phyloP scores from a whole-genome alignment of 2,888 invertebrate species.

The Physocephala rufipes region DNA sequence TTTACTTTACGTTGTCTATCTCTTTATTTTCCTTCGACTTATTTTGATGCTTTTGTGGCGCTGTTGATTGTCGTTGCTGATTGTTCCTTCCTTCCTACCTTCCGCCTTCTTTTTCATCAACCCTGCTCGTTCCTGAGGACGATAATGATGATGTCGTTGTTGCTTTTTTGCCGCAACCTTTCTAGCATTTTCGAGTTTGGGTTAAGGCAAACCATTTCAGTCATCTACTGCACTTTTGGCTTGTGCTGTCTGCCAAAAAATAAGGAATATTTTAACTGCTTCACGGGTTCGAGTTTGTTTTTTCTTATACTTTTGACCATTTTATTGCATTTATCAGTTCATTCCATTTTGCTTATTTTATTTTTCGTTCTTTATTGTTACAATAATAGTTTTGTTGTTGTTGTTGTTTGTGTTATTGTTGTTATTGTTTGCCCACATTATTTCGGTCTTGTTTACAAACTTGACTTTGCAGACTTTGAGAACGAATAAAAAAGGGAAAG shows the following conservation, averaged over 20 bases:
- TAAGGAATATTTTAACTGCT: constrained; percentile 24
- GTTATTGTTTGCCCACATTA: constrained; percentile 16
- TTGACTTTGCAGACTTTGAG: constrained; percentile 32
- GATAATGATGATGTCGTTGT: neutral
- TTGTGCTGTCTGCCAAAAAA: constrained; percentile 23
- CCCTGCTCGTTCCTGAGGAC: neutral
- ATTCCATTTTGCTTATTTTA: neutral
- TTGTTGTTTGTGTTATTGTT: neutral
- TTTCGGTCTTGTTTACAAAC: constrained; percentile 31
- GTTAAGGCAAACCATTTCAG: constrained; percentile 6
- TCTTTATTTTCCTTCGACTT: neutral
- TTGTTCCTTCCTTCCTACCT: constrained; percentile 49
- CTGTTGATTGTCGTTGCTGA: constrained; percentile 44
- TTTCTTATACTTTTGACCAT: neutral
- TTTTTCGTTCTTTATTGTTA: too few species aligned
- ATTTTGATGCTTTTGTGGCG: neutral
- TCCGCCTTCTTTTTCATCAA: constrained; percentile 47
- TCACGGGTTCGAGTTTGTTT: too few species aligned
- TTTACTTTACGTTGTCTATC: neutral
- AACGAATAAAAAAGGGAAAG: neutral
- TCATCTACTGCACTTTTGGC: constrained; percentile 28
- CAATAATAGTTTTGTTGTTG: too few species aligned
- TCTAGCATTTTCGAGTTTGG: constrained; percentile 10
- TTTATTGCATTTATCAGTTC: neutral
- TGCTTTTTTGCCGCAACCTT: neutral